Evolutionary conservation across 2,888 invertebrate genomes (phyloP), one percentile per base, ranked within the genome.

Genomic region (Corbicula japonica): DNA sequence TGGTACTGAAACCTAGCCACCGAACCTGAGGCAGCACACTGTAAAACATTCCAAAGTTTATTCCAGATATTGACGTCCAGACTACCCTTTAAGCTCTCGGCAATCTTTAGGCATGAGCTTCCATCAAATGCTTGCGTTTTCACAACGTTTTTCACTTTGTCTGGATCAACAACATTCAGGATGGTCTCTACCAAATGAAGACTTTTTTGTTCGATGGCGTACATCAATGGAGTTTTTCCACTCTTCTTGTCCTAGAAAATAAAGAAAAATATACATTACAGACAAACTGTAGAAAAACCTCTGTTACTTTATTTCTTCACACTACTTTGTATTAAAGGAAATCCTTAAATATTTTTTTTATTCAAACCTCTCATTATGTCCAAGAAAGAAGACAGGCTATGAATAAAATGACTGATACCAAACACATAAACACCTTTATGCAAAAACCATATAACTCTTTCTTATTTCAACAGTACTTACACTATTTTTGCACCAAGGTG

Each of bases 201-300:
- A 76, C 89, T 87, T 28, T 86, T 77, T 15, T 87, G 85, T 73
- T 91, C 91, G 41, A 91, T 84, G 0, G 91, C 90, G 71, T 90
- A 91, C 90, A 91, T 91, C 30, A 91, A 71, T 1, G 90, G 89
- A 1, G 91, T 91, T 62, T 90, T 90, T 4, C 91, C 91, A 85
- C 86, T 90, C 77, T 89, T 89, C 73, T 89, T 89, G 46, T 87
- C 89, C 90, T 90, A n/a, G 79, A 8, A 68, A 86, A 63, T 26
- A 46, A 62, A 58, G 23, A 21, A 38, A 30, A 44, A 32, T 28
- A 48, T 3, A 38, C 8, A n/a, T 34, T 8, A 32, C 50, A 18
- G 52, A 28, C 5, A 58, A 23, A 34, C 12, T n/a, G n/a, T n/a
- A n/a, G n/a, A n/a, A n/a, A n/a, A n/a, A n/a, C n/a, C n/a, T n/a